Conservation (phyloP, 2,113 vertebrate genomes). For the Coracopsis vasa region DNA sequence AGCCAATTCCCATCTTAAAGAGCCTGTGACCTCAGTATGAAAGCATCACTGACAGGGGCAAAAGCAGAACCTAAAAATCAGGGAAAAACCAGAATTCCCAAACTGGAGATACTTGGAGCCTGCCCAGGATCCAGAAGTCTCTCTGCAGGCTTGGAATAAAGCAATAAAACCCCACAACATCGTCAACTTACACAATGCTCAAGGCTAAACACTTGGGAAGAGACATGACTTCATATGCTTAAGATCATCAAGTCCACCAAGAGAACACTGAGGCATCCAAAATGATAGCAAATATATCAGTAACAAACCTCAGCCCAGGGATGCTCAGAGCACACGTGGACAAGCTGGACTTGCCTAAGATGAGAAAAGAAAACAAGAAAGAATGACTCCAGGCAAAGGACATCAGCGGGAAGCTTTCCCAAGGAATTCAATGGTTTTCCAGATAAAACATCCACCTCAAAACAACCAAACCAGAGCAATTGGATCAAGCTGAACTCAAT, state of each 20-base stretch:
- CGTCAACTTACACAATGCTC: fast-evolving
- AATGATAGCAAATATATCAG: not conserved
- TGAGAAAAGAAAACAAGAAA: not conserved
- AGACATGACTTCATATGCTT: no score
- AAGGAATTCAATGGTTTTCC: not conserved
- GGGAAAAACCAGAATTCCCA: not conserved
- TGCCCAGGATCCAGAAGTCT: not conserved
- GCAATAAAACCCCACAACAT: not conserved
- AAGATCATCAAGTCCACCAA: not conserved
- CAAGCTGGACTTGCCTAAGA: not conserved
- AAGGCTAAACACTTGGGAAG: not conserved
- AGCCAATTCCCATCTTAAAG: not conserved
- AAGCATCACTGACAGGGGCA: not conserved
- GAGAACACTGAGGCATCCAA: not conserved
- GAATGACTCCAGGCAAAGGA: not conserved
- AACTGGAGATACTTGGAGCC: not conserved
- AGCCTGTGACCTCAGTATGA: not conserved
- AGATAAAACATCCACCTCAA: not conserved
- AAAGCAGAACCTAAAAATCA: not conserved
- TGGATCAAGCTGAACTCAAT: not conserved
- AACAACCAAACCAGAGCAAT: not conserved
- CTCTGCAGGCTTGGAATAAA: not conserved
- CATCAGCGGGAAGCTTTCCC: not conserved
- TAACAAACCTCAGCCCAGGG: not conserved
- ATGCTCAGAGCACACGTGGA: fast-evolving